These are phyloP conservation scores for Myiagra hebetior DNA, from an alignment of 2,113 vertebrate species.

Conservation along the genomic window DNA sequence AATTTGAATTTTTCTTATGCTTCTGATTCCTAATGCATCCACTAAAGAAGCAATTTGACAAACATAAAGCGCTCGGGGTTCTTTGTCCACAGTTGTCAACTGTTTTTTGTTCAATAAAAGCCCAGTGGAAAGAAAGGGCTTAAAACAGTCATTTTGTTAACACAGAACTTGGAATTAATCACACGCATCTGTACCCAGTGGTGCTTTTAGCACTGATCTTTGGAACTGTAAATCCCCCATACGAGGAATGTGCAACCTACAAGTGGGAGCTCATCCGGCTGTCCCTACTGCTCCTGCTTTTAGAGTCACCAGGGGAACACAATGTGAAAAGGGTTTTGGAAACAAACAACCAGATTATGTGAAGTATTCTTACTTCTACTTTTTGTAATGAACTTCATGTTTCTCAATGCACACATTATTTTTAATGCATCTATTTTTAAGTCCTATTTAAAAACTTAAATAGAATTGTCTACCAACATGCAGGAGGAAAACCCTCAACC, in stretches of 20 bases:
- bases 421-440: not conserved
- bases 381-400: not conserved
- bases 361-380: not conserved
- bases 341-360: not conserved
- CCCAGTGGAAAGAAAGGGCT: conserved; percentile 12
- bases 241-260: not conserved
- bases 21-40: conserved; percentile 19
- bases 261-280: not conserved
- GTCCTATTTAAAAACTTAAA: not conserved
- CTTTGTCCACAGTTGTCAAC: conserved; percentile 46
- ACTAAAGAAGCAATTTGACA: conserved; percentile 35
- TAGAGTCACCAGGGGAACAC: not conserved
- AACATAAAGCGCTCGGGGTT: not conserved
- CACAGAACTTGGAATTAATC: conserved; percentile 18
- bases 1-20: conserved; percentile 23
- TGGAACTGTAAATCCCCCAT: not conserved
- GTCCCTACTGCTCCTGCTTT: not conserved
- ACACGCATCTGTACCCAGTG: not conserved
- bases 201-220: conserved; percentile 14
- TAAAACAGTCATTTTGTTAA: conserved; percentile 49
- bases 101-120: not conserved
- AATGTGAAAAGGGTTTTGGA: not conserved
- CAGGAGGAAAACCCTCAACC: not conserved
- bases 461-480: not conserved
- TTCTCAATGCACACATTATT: not conserved